These are phyloP conservation scores for Drosophila equinoxialis DNA, from an alignment of 1,140 invertebrate genomes.

Conservation along the genomic window DNA sequence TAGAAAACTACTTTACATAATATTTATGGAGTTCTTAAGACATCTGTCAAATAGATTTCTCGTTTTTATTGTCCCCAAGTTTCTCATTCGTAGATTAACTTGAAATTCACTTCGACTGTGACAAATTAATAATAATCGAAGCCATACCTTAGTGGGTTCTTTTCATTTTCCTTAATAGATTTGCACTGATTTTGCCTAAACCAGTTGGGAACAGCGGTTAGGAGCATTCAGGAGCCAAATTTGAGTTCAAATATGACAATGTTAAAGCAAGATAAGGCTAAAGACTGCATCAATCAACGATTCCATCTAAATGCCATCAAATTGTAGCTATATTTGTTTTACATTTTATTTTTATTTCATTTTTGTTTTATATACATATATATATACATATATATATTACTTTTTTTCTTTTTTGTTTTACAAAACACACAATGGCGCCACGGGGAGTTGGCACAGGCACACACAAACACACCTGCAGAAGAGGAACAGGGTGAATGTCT, in stretches of 20 bases:
- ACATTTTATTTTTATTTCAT: neutral
- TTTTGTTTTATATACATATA: neutral
- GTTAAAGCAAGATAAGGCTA: constrained; percentile 39
- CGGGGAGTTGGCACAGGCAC: constrained; percentile 47
- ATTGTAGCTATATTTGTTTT: constrained; percentile 36
- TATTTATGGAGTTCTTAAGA: no score
- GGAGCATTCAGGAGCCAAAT: no score
- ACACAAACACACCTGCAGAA: neutral
- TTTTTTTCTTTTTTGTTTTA: constrained; percentile 51
- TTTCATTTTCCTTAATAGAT: no score
- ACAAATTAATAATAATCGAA: no score
- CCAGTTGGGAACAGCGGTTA: no score
- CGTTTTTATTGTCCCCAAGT: no score
- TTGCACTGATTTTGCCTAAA: no score
- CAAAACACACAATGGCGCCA: constrained; percentile 70
- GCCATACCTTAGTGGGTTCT: no score
- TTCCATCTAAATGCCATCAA: constrained; percentile 66
- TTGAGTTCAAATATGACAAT: constrained; percentile 13
- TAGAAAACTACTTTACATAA: no score
- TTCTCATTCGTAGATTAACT: no score
- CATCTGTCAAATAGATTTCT: no score
- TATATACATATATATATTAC: constrained; percentile 23
- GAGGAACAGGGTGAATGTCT: neutral
- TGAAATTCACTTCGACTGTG: no score
- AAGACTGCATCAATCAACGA: constrained; percentile 66